Percentiles rank a stretch among this genome's conserved stretches.
phyloP scores from a whole-genome alignment of 2,888 invertebrate genomes.

The Rutpela maculata region DNA sequence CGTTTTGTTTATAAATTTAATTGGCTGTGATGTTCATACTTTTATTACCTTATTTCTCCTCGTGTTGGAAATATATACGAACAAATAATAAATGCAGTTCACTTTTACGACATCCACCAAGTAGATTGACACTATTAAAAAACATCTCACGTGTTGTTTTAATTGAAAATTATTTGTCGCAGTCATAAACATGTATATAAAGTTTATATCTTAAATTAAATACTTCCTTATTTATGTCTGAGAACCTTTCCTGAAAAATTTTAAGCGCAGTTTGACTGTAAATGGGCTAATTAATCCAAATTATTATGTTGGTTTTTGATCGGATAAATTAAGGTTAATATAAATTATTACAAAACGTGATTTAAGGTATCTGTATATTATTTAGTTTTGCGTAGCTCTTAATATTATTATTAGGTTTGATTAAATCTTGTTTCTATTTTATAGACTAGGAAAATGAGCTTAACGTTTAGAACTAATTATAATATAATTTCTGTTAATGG shows the following conservation, averaged over 20 bases:
- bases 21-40: constrained; percentile 61
- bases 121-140: constrained; percentile 32
- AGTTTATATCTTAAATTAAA: constrained; percentile 33
- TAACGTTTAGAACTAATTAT: too few species aligned
- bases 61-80: constrained; percentile 51
- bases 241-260: constrained; percentile 12
- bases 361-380: not conserved
- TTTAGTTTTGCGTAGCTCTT: not conserved
- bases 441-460: too few species aligned
- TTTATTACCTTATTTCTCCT: constrained; percentile 54
- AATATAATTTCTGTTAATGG: too few species aligned
- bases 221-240: constrained; percentile 37
- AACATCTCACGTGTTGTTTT: constrained; percentile 37
- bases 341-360: too few species aligned
- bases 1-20: constrained; percentile 65
- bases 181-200: constrained; percentile 28
- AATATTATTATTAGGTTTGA: not conserved
- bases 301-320: not conserved
- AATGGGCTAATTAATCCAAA: not conserved
- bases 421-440: too few species aligned
- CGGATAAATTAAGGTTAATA: not conserved
- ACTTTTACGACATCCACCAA: constrained; percentile 25
- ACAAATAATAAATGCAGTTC: constrained; percentile 32
- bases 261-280: not conserved
- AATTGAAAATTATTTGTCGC: constrained; percentile 37